Conservation (phyloP, 2,888 invertebrate species). For the Zelleria hepariella region DNA sequence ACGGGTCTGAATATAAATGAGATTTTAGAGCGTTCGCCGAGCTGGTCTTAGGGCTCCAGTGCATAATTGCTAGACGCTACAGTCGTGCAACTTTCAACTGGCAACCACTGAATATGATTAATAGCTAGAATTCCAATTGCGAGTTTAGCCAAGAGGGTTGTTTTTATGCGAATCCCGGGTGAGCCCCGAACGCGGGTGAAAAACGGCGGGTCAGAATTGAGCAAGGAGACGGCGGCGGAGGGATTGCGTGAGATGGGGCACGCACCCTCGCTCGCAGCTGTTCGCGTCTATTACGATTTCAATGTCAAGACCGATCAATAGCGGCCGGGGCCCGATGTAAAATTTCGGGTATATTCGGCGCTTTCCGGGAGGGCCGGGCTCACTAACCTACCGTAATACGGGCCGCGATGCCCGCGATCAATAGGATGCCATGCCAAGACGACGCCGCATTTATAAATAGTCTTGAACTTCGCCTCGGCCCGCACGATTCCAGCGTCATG, state of each 20-base stretch:
- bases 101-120: slow-evolving; percentile 43
- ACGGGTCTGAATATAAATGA: slow-evolving; percentile 71
- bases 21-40: slow-evolving; percentile 56
- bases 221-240: slow-evolving; percentile 16
- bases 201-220: slow-evolving; percentile 16
- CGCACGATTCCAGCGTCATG: slow-evolving; percentile 48
- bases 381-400: slow-evolving; percentile 70
- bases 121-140: slow-evolving; percentile 15
- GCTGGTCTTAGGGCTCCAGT: slow-evolving; percentile 55
- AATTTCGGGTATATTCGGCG: slow-evolving; percentile 63
- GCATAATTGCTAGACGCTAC: slow-evolving; percentile 60
- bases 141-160: neutral
- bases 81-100: slow-evolving; percentile 33
- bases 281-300: slow-evolving; percentile 66
- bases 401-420: slow-evolving; percentile 64
- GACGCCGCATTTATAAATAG: slow-evolving; percentile 64
- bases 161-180: neutral
- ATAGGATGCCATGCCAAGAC: slow-evolving; percentile 56
- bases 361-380: slow-evolving; percentile 53
- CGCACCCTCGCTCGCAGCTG: slow-evolving; percentile 65
- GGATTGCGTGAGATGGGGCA: slow-evolving; percentile 47
- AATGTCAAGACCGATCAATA: slow-evolving; percentile 73
- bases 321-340: slow-evolving; percentile 54
- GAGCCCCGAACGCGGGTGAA: neutral
- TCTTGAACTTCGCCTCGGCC: slow-evolving; percentile 64